Evolutionary conservation across 2,113 vertebrate genomes (phyloP).

Genomic region (Bombycilla garrulus): DNA sequence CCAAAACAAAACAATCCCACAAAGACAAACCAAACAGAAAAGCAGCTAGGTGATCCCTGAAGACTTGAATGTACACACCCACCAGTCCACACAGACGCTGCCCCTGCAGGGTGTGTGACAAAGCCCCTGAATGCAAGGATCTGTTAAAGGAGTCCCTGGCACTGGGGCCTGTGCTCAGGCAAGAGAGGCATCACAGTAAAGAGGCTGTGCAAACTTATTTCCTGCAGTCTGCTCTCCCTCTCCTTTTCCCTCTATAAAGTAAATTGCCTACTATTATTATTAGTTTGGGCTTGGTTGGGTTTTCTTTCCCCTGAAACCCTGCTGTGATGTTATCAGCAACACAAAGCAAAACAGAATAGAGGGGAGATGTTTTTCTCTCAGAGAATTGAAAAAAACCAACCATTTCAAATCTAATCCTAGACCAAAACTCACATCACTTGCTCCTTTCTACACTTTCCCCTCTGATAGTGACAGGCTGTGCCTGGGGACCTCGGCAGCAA

Average conservation of each 20-base stretch:
- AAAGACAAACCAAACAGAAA: neutral
- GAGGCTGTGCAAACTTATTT: neutral
- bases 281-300: neutral
- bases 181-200: neutral
- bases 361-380: neutral
- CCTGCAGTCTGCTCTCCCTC: neutral
- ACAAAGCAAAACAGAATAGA: neutral
- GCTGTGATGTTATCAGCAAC: neutral
- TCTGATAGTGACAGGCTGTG: neutral
- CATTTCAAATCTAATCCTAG: neutral
- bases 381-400: neutral
- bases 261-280: neutral
- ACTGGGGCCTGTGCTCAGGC: neutral
- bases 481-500: neutral
- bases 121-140: neutral
- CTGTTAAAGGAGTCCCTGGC: neutral
- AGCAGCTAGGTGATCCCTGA: neutral
- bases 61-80: fast-evolving
- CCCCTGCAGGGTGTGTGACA: neutral
- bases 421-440: neutral
- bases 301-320: neutral
- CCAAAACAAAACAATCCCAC: neutral
- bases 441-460: neutral
- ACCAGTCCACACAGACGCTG: fast-evolving
- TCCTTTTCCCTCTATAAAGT: neutral